Base-by-base conservation (phyloP, 2,888 invertebrate genomes). In the Diloba caeruleocephala region DNA sequence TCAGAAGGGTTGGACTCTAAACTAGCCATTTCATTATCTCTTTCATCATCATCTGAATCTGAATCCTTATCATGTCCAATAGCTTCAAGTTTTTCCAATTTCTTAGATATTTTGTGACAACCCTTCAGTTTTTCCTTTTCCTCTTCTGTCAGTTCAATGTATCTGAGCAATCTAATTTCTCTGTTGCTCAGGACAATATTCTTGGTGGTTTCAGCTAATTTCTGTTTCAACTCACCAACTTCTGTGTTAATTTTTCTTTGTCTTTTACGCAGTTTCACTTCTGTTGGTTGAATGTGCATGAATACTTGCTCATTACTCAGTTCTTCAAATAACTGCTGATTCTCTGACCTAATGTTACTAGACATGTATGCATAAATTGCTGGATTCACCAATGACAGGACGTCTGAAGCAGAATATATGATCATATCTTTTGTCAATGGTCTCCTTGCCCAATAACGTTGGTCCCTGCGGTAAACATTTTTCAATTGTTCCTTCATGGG, bases 401-500 rank as follows among this genome's bases (percentile, higher is more conserved):
- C 98, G 92, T 98, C 98, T 25, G 97, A 97, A 7, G 98, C 97
- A 6, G 98, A 97, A 87, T 98, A 98, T 50, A 97, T 94, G 48
- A 98, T 95, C 98, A 98, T 98, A 79, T 98, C 98, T 52, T 97
- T 95, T 17, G 97, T 96, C 28, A 98, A 87, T 2, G 98, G 98
- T 41, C 98, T 93, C 32, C 98, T 95, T 3, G 98, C 97, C 98
- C 98, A 98, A 81, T 96, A 97, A 56, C 96, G 95, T 84, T 97
- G 97, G 85, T 98, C 98, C 68, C 96, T 94, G 28, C 97, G 94
- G 82, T 98, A 98, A 29, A 98, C 96, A 89, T 96, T 96, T 87
- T 97, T 97, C 49, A 97, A 87, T 81, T 98, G 97, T 82, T 98
- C 98, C 84, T 98, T 99, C 89, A 98, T 96, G 0, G 98, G 97